Evolutionary conservation across 2,888 invertebrate species (phyloP), one percentile per base, ranked within the genome.

Genomic region (Scrobipalpa costella): DNA sequence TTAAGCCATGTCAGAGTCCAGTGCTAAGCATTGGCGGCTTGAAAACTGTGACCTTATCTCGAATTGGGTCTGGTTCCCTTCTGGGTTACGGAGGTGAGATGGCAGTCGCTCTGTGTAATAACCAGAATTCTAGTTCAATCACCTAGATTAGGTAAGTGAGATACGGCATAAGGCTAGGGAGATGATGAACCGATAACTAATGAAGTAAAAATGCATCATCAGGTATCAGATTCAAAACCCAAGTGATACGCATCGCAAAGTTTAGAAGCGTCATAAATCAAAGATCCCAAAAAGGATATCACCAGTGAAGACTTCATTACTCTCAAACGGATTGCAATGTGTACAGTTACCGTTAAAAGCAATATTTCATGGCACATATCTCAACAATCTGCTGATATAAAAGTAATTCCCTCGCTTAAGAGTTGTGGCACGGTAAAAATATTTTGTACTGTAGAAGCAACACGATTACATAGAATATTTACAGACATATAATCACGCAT

Each of bases 351-450:
- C 72, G 71, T 67, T 71, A n/a, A 71, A 78, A 79, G 84, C 80
- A 82, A 83, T 85, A 87, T 84, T 85, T 87, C 83, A 83, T 70
- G 65, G 77, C 68, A 76, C 75, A 79, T 81, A 82, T 83, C 83
- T 81, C 68, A 71, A 77, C 78, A 80, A 87, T 86, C 83, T 81
- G 73, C 78, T 79, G 86, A 86, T 87, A 83, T 84, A 80, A 87
- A 85, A 84, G 86, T 86, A 85, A 88, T 85, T 80, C 80, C 77
- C 77, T 69, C 73, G 73, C 77, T 84, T 83, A 84, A 84, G 85
- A 85, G 83, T 86, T 85, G 55, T 15, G 50, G 13, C 17, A 8
- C 15, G 55, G 55, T n/a, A 55, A 15, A 55, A 55, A 34, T 7
- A 34, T 55, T n/a, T 52, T 34, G 17, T 55, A 55, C 19, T 19